Conservation (phyloP, 2,888 invertebrate species). For the Acronicta aceris region DNA sequence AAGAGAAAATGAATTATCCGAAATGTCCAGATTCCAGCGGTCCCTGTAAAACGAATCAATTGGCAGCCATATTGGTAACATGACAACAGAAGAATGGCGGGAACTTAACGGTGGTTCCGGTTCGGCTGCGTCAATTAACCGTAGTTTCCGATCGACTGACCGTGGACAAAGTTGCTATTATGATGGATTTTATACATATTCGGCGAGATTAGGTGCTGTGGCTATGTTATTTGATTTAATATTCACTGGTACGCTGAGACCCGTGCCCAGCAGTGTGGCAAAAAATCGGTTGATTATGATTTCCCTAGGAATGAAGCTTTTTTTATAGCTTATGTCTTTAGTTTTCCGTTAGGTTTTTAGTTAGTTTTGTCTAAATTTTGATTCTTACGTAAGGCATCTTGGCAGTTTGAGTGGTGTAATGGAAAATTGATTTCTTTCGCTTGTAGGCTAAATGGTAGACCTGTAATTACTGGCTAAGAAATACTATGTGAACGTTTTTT, state of each 20-base stretch:
- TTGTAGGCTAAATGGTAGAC: neutral
- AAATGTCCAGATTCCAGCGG: slow-evolving; percentile 13
- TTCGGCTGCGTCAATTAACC: slow-evolving; percentile 67
- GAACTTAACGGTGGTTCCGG: slow-evolving; percentile 71
- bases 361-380: too few species aligned
- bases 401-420: neutral
- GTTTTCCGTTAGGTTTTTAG: too few species aligned
- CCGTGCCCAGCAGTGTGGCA: too few species aligned
- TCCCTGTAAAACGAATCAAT: slow-evolving; percentile 45
- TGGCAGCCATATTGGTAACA: slow-evolving; percentile 47
- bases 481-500: neutral
- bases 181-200: slow-evolving; percentile 50
- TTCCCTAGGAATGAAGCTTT: too few species aligned
- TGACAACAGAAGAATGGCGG: slow-evolving; percentile 66
- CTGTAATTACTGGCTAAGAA: neutral
- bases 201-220: slow-evolving; percentile 22
- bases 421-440: neutral
- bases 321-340: too few species aligned
- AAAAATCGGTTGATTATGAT: too few species aligned
- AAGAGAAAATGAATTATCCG: slow-evolving; percentile 5
- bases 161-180: slow-evolving; percentile 64
- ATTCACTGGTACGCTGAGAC: slow-evolving; percentile 11
- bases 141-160: slow-evolving; percentile 80
- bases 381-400: too few species aligned
- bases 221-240: slow-evolving; percentile 12